Conservation (phyloP, 1,140 invertebrate genomes). For the Zaprionus inermis region DNA sequence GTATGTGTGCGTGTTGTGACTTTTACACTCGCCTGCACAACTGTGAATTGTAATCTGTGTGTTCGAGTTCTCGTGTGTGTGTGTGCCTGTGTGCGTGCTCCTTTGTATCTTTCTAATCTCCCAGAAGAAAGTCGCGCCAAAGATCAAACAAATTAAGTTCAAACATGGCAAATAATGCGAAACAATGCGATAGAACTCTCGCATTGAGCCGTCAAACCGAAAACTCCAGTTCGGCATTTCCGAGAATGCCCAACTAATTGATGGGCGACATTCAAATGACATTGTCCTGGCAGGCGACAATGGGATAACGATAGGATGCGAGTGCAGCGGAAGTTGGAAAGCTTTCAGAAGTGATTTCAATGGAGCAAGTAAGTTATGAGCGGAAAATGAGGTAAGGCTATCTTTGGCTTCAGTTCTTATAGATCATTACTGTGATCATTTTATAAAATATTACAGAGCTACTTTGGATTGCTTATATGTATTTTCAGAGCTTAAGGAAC, state of each 20-base stretch:
- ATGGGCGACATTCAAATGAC: slow-evolving; percentile 5
- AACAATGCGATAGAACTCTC: slow-evolving; percentile 9
- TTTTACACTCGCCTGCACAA: slow-evolving; percentile 44
- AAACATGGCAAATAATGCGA: slow-evolving; percentile 14
- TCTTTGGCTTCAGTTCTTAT: no score
- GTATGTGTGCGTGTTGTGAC: slow-evolving; percentile 57
- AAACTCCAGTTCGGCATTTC: not conserved
- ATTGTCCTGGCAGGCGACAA: not conserved
- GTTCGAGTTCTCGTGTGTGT: slow-evolving; percentile 30
- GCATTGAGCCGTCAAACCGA: slow-evolving; percentile 8
- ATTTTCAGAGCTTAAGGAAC: no score
- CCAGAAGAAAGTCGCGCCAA: slow-evolving; percentile 13
- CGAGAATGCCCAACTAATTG: slow-evolving; percentile 2
- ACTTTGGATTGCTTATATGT: no score
- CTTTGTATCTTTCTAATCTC: slow-evolving; percentile 10
- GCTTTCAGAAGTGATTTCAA: not conserved
- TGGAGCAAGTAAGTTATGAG: not conserved
- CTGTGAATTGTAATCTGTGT: slow-evolving; percentile 26
- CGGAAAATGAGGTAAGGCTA: no score
- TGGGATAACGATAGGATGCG: not conserved
- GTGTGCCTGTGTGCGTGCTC: slow-evolving; percentile 27
- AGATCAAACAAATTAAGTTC: slow-evolving; percentile 31
- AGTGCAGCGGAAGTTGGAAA: not conserved
- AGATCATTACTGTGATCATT: no score
- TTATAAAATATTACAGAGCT: no score